Evolutionary conservation across 2,888 invertebrate genomes (phyloP).

Genomic region (Sialis lutaria): DNA sequence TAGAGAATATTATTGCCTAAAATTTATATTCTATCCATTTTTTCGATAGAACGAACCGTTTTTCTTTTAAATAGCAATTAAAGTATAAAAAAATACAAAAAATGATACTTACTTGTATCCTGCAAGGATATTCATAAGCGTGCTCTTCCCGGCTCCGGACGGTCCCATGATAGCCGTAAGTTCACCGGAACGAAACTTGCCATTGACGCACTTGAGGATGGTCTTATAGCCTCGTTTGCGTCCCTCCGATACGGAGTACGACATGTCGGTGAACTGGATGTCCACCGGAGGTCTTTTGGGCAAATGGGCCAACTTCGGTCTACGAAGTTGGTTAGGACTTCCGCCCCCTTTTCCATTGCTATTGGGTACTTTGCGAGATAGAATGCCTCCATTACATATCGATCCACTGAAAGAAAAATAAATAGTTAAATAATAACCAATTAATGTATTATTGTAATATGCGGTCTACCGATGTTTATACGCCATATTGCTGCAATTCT

Average conservation of each 20-base stretch:
- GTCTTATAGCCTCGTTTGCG: conserved; percentile 68
- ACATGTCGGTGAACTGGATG: conserved; percentile 74
- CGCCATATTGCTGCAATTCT: no score
- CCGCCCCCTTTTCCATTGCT: conserved; percentile 38
- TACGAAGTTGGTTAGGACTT: conserved; percentile 39
- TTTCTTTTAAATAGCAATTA: no score
- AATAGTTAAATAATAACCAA: neutral
- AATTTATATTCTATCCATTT: no score
- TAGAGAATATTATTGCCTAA: no score
- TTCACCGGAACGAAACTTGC: conserved; percentile 78
- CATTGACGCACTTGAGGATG: conserved; percentile 73
- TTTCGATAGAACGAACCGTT: no score
- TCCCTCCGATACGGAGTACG: conserved; percentile 78
- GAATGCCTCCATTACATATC: conserved; percentile 47
- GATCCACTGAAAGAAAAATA: conserved; percentile 39
- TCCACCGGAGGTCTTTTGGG: conserved; percentile 79
- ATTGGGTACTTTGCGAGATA: conserved; percentile 51
- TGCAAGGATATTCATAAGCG: conserved; percentile 74
- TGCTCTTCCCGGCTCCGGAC: conserved; percentile 66
- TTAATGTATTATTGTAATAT: no score
- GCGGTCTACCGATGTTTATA: no score
- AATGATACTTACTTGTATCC: conserved; percentile 64
- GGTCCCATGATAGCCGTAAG: conserved; percentile 94
- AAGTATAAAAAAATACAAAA: neutral
- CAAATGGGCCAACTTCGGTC: conserved; percentile 59